phyloP scores from a whole-genome alignment of 2,113 vertebrate genomes.

The Nannobrachium achirus region DNA sequence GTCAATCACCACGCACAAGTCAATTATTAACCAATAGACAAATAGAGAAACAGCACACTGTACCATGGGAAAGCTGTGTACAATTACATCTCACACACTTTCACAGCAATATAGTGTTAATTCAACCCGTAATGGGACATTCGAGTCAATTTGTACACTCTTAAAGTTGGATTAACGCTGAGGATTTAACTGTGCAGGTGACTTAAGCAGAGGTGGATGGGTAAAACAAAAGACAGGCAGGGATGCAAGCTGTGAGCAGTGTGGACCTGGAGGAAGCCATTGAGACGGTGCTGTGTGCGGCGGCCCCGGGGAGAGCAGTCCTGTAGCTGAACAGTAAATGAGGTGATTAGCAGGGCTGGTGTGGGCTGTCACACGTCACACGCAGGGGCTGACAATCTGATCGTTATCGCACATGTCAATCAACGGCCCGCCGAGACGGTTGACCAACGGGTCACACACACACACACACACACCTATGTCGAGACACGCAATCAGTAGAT shows the following conservation, averaged over 20 bases:
- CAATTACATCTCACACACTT: too few relatives aligned
- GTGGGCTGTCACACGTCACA: constrained; percentile 69
- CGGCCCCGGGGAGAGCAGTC: constrained; percentile 58
- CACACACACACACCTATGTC: constrained; percentile 9
- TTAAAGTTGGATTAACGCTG: too few relatives aligned
- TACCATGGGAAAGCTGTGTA: too few relatives aligned
- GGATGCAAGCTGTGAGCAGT: background rate
- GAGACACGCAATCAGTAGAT: constrained; percentile 8
- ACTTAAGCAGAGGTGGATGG: background rate
- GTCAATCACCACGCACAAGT: constrained; percentile 60
- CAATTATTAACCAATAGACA: constrained; percentile 9
- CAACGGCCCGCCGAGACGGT: constrained; percentile 59
- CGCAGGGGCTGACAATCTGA: constrained; percentile 57
- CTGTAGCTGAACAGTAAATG: constrained; percentile 65
- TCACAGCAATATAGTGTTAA: too few relatives aligned
- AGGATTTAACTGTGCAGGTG: too few relatives aligned
- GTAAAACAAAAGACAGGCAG: constrained; percentile 1
- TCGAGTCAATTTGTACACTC: too few relatives aligned
- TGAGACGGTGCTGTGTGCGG: constrained; percentile 37
- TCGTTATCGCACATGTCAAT: constrained; percentile 69
- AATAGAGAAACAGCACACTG: background rate
- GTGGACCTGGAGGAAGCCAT: background rate
- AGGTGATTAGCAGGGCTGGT: constrained; percentile 73
- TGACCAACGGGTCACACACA: constrained; percentile 64
- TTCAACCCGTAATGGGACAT: too few relatives aligned